phyloP scores from a whole-genome alignment of 2,888 invertebrate species.

The Cephus rjabovi region DNA sequence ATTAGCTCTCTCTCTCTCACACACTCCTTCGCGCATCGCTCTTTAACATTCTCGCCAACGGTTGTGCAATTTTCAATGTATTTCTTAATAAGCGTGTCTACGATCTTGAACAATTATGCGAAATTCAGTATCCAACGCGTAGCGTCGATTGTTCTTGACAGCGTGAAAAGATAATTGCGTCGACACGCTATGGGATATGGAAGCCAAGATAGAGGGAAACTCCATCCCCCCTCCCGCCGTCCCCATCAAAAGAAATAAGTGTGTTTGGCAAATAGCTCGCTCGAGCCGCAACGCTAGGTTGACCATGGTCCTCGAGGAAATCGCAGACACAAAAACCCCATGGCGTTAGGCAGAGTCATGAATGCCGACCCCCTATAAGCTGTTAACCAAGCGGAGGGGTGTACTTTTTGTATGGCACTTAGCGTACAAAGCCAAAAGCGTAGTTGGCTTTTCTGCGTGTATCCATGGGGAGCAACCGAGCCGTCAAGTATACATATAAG shows the following conservation, averaged over 20 bases:
- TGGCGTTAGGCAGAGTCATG: slow-evolving; percentile 41
- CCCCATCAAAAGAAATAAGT: slow-evolving; percentile 17
- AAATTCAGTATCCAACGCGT: background rate
- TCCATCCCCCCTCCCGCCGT: background rate
- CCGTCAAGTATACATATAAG: background rate
- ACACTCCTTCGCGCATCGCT: background rate
- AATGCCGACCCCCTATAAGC: slow-evolving; percentile 50
- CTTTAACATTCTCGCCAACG: background rate
- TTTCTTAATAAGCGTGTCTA: background rate
- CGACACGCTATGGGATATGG: background rate
- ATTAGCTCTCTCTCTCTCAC: slow-evolving; percentile 11
- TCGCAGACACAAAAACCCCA: slow-evolving; percentile 33
- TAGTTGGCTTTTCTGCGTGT: slow-evolving; percentile 43
- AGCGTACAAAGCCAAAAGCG: slow-evolving; percentile 44
- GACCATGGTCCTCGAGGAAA: slow-evolving; percentile 46
- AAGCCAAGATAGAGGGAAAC: background rate
- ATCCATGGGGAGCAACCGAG: background rate
- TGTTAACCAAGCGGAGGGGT: slow-evolving; percentile 46
- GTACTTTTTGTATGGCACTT: slow-evolving; percentile 51
- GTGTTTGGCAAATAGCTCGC: slow-evolving; percentile 58
- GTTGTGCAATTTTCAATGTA: background rate
- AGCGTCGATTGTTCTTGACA: background rate
- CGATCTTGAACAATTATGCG: background rate
- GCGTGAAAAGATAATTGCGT: background rate
- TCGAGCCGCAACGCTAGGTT: slow-evolving; percentile 39